Base-by-base conservation (phyloP, 2,888 invertebrate genomes). In the Eristalis intricaria region DNA sequence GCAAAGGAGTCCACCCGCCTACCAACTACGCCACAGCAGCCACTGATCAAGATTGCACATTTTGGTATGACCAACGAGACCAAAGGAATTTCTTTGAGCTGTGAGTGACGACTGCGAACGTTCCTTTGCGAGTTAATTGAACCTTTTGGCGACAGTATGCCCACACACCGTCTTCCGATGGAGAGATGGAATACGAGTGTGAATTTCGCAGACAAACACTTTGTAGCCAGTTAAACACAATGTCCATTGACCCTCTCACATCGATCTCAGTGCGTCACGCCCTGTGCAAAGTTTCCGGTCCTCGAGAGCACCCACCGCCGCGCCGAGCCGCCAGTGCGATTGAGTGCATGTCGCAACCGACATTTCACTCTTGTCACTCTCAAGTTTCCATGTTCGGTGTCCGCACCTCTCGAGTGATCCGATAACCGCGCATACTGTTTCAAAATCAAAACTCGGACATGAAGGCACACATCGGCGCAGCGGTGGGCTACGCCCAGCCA, bases 311-410 rank as follows among this genome's bases (percentile, higher is more conserved):
- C n/a, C 43, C 19, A 7, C 43, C n/a, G 32, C 32, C 32, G 5
- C 5, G 26, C n/a, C n/a, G n/a, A n/a, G n/a, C n/a, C n/a, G n/a
- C 43, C 4, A 43, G n/a, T 4, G 40, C 15, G 13, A n/a, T 50
- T 19, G 50, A 50, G 50, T 50, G 50, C 19, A 19, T 50, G 50
- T 50, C 50, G 50, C 50, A 50, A 50, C 19, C 50, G 50, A 50
- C 50, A 50, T 50, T 50, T 50, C n/a, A n/a, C 50, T 50, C 50
- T 50, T 50, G 50, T 50, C 50, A 50, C 50, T 50, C 43, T 43
- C n/a, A 15, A 19, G 43, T 43, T 43, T 50, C 8, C 50, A 50
- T 50, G 50, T 50, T 50, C 50, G 19, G 50, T 50, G 50, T 50
- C 50, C 50, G 19, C 50, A 50, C 50, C 50, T 50, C 50, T 19